Evolutionary conservation across 2,797 vertebrate genomes (phyloP), one percentile per base, ranked within the genome.

Genomic region (Myripristis jacobus): DNA sequence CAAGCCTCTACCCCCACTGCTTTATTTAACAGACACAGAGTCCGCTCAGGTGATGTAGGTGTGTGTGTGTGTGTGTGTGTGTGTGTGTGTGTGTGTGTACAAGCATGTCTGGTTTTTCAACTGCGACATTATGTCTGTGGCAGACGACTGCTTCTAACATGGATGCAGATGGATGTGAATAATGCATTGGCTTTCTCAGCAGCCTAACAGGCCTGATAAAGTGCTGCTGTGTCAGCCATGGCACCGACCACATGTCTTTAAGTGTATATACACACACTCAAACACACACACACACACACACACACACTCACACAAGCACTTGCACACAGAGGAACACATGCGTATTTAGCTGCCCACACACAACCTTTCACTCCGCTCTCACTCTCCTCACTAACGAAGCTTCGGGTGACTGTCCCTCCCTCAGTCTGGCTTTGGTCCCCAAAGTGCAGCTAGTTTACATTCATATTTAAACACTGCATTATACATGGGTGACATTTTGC

Each of bases 91-190:
- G n/a, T n/a, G n/a, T n/a, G n/a, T 56, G 48, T 50, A n/a, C 64
- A 75, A 58, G 53, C 50, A 59, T 57, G 75, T 84, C 83, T 85
- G 61, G 81, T 77, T 81, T 84, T 80, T 66, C n/a, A 31, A 22
- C 25, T 25, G 64, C 67, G 77, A 75, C 78, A 73, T 82, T 46
- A 79, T 82, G 80, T 72, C 59, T 52, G 25, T n/a, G 78, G 73
- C 76, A 85, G 83, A 64, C 73, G 27, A 41, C 85, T 68, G 79
- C 65, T 60, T 83, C 80, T 70, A 60, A 82, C 84, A 78, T 77
- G 63, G 70, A 73, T 86, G 80, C 85, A 91, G 87, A 91, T 92
- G 89, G 87, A 87, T 83, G 83, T 94, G 81, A 92, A 94, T 94
- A 92, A 93, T 94, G 86, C 70, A 93, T 89, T 66, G 47, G 27